These are phyloP conservation scores for Rhinichthys klamathensis DNA, from an alignment of 2,113 vertebrate genomes.

Conservation along the genomic window DNA sequence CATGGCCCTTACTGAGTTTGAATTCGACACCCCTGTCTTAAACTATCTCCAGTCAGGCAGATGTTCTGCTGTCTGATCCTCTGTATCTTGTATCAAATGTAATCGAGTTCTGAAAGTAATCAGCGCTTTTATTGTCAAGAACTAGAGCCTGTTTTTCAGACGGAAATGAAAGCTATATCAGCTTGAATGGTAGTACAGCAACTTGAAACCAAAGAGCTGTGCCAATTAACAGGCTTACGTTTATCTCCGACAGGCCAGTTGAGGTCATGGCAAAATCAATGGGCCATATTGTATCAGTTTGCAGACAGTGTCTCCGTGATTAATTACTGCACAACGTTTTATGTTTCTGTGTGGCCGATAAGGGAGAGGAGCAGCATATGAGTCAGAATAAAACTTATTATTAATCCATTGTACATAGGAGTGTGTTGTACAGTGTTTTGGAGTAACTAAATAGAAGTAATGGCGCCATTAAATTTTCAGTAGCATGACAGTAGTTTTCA, in stretches of 20 bases:
- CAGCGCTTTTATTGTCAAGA: constrained; percentile 6
- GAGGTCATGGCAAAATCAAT: constrained; percentile 65
- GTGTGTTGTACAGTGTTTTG: background rate
- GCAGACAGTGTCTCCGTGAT: constrained; percentile 58
- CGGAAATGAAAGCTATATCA: constrained; percentile 11
- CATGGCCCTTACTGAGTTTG: too few species aligned
- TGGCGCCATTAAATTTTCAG: background rate
- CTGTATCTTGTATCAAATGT: background rate
- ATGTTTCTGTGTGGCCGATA: constrained; percentile 19
- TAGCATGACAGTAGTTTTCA: background rate
- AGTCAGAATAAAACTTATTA: background rate
- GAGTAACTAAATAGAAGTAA: background rate
- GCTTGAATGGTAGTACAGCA: constrained; percentile 1
- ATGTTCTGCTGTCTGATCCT: background rate
- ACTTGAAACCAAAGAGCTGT: background rate
- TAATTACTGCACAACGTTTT: constrained; percentile 58
- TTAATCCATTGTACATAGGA: background rate
- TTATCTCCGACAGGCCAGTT: constrained; percentile 1
- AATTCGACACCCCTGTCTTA: too few species aligned
- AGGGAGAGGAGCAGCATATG: background rate
- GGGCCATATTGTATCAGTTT: constrained; percentile 63
- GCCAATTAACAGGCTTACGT: background rate
- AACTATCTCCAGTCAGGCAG: background rate
- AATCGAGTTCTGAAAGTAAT: background rate
- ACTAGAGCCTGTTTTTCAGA: constrained; percentile 7